Evolutionary conservation across 2,888 invertebrate species (phyloP), one percentile per base, ranked within the genome.

Genomic region (Thymelicus acteon): DNA sequence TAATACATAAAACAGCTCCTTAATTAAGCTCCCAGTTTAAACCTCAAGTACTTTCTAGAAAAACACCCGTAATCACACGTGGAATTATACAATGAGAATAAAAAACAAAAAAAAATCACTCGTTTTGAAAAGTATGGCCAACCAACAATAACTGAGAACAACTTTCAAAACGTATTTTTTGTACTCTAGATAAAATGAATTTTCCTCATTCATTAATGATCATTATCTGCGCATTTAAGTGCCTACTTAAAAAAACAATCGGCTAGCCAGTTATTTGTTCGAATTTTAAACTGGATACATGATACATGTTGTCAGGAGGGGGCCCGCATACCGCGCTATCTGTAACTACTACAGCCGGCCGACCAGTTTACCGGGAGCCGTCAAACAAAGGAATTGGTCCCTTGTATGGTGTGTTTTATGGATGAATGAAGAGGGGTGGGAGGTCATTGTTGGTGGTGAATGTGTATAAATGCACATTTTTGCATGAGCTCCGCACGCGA

Each of bases 401-500:
- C 80, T 79, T 80, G 78, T 75, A 79, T 82, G 80, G 80, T 84
- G 85, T 84, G 85, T 89, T 85, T 84, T 78, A 78, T 73, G 75
- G 75, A 73, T 60, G 68, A 58, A 71, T 73, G 74, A 80, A 79
- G 86, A 80, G 83, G 81, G 80, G 77, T 70, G 83, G 86, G 82
- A 83, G 88, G 83, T 87, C 91, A 83, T 77, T 79, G 80, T 75
- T 79, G 77, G 80, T 90, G 90, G 91, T 85, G 79, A 85, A 82
- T 85, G 82, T 81, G 80, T 83, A 82, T 84, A 85, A 63, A 85
- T 87, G 87, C 90, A 91, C 89, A 91, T 91, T 93, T 92, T 91
- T 92, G 92, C 92, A 92, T 85, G 88, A 85, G 85, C 87, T 86
- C 80, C 84, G 88, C 89, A 86, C 85, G 89, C 89, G 88, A 89